A percentile compares a stretch with the other conserved stretches of the same genome.
phyloP scores from a whole-genome alignment of 2,888 invertebrate genomes.

The Drosophila ezoana region DNA sequence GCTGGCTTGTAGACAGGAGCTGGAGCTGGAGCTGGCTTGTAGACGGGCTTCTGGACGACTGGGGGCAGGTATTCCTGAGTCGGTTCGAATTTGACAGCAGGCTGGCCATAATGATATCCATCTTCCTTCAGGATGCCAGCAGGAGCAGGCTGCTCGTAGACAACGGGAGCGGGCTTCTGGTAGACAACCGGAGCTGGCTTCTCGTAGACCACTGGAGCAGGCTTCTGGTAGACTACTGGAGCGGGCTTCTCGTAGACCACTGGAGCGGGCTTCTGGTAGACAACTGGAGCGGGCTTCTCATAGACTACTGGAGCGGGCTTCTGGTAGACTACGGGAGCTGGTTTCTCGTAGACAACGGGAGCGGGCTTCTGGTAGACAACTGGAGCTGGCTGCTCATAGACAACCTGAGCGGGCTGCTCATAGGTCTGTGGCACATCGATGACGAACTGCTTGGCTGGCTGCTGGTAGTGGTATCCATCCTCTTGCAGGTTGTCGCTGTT shows the following conservation, averaged over 20 bases:
- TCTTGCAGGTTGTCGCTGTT: slow-evolving; percentile 78
- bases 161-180: slow-evolving; percentile 21
- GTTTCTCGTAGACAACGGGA: slow-evolving; percentile 22
- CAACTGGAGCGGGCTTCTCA: slow-evolving; percentile 23
- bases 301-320: slow-evolving; percentile 32
- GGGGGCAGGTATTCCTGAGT: slow-evolving; percentile 45
- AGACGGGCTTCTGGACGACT: slow-evolving; percentile 14
- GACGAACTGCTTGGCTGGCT: slow-evolving; percentile 60
- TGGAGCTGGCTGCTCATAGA: slow-evolving; percentile 46
- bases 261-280: slow-evolving; percentile 17
- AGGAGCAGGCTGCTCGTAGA: slow-evolving; percentile 28
- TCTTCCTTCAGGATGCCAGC: slow-evolving; percentile 66
- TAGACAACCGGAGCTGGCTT: slow-evolving; percentile 25
- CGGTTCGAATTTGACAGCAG: slow-evolving; percentile 46
- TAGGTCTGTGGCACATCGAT: slow-evolving; percentile 70
- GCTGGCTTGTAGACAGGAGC: slow-evolving; percentile 14
- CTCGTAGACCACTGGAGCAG: slow-evolving; percentile 22
- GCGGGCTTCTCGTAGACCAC: slow-evolving; percentile 17
- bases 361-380: slow-evolving; percentile 12
- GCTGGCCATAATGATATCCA: slow-evolving; percentile 65
- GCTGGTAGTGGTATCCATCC: slow-evolving; percentile 80
- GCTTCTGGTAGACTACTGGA: slow-evolving; percentile 25
- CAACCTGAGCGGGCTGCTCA: slow-evolving; percentile 36
- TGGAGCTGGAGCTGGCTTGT: slow-evolving; percentile 11
- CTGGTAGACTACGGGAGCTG: slow-evolving; percentile 24